Evolutionary conservation across 2,113 vertebrate species (phyloP).

Genomic region (Limnothrissa miodon): DNA sequence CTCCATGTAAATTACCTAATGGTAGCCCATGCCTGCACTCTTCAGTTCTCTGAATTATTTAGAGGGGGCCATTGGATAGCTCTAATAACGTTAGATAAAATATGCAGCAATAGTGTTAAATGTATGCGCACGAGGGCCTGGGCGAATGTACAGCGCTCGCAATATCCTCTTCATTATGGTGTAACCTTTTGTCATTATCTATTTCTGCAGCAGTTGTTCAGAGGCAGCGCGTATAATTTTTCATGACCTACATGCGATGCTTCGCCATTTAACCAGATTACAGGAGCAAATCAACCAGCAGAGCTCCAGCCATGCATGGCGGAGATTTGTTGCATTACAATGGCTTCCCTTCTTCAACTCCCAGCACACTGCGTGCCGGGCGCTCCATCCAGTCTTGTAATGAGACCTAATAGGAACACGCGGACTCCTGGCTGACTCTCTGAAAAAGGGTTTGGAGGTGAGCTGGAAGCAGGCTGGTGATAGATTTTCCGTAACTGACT

Average conservation of each 20-base stretch:
- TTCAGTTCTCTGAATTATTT: neutral
- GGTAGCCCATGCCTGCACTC: neutral
- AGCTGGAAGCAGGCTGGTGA: neutral
- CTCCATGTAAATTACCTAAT: neutral
- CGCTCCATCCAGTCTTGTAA: slow-evolving; percentile 64
- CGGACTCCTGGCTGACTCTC: slow-evolving; percentile 41
- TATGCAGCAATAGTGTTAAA: neutral
- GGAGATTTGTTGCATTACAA: slow-evolving; percentile 9
- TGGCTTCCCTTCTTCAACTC: neutral
- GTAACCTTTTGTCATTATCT: slow-evolving; percentile 12
- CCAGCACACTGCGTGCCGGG: neutral
- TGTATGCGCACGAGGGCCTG: neutral
- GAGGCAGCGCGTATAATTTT: slow-evolving; percentile 13
- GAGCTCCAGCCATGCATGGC: neutral
- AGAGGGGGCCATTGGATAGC: neutral
- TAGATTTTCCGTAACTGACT: neutral
- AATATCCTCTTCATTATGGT: neutral
- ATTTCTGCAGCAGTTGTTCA: slow-evolving; percentile 6
- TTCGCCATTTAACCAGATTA: slow-evolving; percentile 16
- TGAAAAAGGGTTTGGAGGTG: slow-evolving; percentile 38
- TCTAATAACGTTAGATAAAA: slow-evolving; percentile 1
- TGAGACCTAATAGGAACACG: slow-evolving; percentile 66
- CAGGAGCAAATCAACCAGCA: neutral
- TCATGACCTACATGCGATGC: slow-evolving; percentile 15
- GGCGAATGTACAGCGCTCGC: neutral